Percentiles rank a stretch among this genome's conserved stretches.
Evolutionary conservation across 1,140 invertebrate genomes (phyloP).

Genomic region (Homarus americanus): DNA sequence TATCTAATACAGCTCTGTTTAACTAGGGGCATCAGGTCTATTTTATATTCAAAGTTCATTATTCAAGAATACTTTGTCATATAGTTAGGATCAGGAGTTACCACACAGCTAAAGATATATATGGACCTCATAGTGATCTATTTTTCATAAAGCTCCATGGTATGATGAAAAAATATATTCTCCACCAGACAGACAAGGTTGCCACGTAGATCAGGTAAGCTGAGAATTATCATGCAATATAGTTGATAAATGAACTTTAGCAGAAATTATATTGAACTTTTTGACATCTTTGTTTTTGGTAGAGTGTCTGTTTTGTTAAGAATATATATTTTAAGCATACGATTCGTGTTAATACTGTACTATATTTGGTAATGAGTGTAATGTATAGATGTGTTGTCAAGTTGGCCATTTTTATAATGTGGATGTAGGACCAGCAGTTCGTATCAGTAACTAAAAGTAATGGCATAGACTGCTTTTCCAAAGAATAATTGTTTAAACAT

Average conservation of each 20-base stretch:
- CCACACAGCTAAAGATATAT: not conserved
- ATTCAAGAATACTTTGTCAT: too few species aligned
- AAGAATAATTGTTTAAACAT: too few species aligned
- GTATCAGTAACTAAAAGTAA: not conserved
- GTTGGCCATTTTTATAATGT: not conserved
- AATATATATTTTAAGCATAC: not conserved
- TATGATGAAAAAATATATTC: slow-evolving; percentile 16
- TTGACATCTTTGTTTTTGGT: not conserved
- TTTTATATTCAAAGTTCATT: not conserved
- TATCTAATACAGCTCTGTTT: not conserved
- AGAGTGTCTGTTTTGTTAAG: not conserved
- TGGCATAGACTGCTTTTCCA: not conserved
- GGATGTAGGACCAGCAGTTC: not conserved
- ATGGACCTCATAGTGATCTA: not conserved
- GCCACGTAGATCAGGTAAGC: not conserved
- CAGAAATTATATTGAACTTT: not conserved
- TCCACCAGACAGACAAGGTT: not conserved
- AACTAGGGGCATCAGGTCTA: not conserved
- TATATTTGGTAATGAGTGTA: slow-evolving; percentile 38
- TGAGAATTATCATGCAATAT: not conserved
- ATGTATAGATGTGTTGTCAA: slow-evolving; percentile 1
- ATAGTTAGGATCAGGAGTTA: not conserved
- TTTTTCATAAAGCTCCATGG: not conserved
- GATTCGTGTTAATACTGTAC: not conserved
- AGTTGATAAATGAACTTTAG: not conserved